Evolutionary conservation across 2,113 vertebrate genomes (phyloP).

Genomic region (Psilopsiagon aymara): DNA sequence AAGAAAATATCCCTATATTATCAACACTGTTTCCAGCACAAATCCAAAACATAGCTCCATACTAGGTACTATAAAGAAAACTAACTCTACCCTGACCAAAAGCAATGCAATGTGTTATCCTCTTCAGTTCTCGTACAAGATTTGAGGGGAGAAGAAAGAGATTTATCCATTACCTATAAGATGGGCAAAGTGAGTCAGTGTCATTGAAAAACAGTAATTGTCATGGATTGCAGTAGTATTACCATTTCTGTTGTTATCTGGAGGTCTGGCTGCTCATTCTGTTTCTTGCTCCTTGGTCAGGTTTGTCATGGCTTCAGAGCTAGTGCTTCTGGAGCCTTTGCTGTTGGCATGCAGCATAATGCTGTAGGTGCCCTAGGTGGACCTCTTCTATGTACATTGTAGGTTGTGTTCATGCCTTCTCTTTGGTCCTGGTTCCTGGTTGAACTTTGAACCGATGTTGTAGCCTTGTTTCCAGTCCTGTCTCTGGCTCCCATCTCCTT

Average conservation of each 20-base stretch:
- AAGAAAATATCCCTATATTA: background rate
- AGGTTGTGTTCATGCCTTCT: background rate
- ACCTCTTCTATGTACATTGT: rapidly evolving
- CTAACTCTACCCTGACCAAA: background rate
- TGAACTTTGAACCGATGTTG: background rate
- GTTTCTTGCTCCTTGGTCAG: background rate
- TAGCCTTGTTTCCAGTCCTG: background rate
- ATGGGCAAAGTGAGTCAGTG: background rate
- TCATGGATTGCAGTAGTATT: background rate
- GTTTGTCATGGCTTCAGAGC: background rate
- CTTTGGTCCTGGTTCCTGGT: background rate
- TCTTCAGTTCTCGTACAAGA: background rate
- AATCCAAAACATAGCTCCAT: background rate
- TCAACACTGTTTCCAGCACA: background rate
- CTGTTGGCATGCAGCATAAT: background rate
- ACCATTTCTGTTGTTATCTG: background rate
- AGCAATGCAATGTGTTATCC: background rate
- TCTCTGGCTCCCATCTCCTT: background rate
- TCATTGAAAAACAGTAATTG: background rate
- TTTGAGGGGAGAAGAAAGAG: background rate
- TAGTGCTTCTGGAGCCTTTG: background rate
- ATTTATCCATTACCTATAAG: background rate
- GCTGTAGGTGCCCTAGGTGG: background rate
- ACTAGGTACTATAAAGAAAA: background rate
- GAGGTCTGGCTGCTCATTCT: background rate